Evolutionary conservation across 2,888 invertebrate species (phyloP).

Genomic region (Linyphia triangularis): DNA sequence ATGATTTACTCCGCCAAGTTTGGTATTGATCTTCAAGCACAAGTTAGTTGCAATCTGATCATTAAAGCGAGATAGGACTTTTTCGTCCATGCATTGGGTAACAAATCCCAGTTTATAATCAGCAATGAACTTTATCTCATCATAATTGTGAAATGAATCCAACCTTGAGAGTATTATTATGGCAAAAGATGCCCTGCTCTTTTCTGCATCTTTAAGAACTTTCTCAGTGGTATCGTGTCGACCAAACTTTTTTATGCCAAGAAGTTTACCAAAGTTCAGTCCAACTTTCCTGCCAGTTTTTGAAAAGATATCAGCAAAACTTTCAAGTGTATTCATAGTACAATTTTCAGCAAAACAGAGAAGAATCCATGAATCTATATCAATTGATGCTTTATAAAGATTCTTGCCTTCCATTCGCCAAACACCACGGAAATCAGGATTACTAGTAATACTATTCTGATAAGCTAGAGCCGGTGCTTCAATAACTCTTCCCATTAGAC

Average conservation of each 20-base stretch:
- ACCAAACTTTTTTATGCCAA: neutral
- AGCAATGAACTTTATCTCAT: conserved; percentile 64
- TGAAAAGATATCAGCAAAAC: conserved; percentile 11
- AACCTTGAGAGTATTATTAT: conserved; percentile 45
- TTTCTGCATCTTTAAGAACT: conserved; percentile 23
- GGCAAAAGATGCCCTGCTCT: conserved; percentile 23
- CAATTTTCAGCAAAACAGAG: conserved; percentile 27
- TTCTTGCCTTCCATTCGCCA: conserved; percentile 36
- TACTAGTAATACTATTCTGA: neutral
- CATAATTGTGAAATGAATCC: conserved; percentile 58
- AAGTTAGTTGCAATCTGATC: conserved; percentile 77
- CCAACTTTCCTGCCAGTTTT: conserved; percentile 22
- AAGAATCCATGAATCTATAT: conserved; percentile 48
- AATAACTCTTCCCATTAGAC: conserved; percentile 64
- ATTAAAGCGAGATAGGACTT: conserved; percentile 77
- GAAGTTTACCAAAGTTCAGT: conserved; percentile 5
- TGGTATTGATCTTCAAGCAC: conserved; percentile 78
- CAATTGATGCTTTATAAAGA: neutral
- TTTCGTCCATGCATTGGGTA: conserved; percentile 78
- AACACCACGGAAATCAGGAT: conserved; percentile 48
- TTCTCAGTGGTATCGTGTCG: neutral
- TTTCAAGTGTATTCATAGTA: neutral
- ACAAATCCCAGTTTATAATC: conserved; percentile 57
- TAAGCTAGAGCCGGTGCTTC: conserved; percentile 37
- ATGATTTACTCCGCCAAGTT: conserved; percentile 80